phyloP scores from a whole-genome alignment of 2,797 vertebrate genomes.

The Knipowitschia caucasica region DNA sequence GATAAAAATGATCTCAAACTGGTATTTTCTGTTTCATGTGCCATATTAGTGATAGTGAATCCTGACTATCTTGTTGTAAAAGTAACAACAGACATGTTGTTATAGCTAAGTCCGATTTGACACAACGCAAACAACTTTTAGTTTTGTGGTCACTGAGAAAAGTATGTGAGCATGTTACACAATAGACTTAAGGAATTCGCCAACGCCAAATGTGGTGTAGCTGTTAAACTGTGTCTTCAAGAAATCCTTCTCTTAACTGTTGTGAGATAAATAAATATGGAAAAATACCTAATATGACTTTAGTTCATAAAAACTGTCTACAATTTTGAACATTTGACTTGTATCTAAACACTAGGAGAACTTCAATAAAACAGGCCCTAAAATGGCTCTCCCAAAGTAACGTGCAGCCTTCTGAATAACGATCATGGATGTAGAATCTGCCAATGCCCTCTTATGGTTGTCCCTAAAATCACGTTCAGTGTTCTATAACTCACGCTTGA shows the following conservation, averaged over 20 bases:
- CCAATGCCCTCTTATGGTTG: background rate
- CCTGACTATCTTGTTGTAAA: background rate
- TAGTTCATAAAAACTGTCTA: slow-evolving; percentile 9
- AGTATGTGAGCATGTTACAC: background rate
- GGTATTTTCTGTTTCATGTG: background rate
- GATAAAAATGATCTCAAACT: background rate
- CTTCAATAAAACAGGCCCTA: slow-evolving; percentile 3
- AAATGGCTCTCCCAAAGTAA: slow-evolving; percentile 1
- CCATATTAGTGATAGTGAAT: background rate
- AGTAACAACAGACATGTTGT: background rate
- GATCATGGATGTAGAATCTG: background rate
- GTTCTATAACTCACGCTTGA: background rate
- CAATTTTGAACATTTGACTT: slow-evolving; percentile 54
- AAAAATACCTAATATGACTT: too few species aligned
- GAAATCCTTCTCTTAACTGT: background rate
- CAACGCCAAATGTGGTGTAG: slow-evolving; percentile 1
- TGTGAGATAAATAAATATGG: slow-evolving; percentile 5
- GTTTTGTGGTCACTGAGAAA: slow-evolving; percentile 16
- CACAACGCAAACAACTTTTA: background rate
- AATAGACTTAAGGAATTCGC: background rate
- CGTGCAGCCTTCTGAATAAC: slow-evolving; percentile 1
- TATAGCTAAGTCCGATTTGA: background rate
- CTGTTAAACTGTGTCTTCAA: background rate
- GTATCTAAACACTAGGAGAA: slow-evolving; percentile 40
- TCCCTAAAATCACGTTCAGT: background rate